Evolutionary conservation across 2,113 vertebrate genomes (phyloP).

Genomic region (Ptychochromis oligacanthus): DNA sequence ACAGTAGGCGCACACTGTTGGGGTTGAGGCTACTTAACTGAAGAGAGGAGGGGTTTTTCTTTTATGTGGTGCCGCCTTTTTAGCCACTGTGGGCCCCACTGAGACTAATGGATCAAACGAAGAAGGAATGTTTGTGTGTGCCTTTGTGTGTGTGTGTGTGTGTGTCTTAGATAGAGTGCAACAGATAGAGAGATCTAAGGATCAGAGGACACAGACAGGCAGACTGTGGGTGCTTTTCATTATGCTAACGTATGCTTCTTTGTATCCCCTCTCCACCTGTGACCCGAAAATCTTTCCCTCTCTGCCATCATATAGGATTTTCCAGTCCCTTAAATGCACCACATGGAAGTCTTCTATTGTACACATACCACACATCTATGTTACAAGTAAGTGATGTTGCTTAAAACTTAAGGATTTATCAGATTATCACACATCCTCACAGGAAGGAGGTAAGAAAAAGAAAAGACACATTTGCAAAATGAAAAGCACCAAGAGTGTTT

Average conservation of each 20-base stretch:
- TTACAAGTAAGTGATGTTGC: not conserved
- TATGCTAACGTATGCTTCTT: not conserved
- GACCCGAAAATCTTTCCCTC: not conserved
- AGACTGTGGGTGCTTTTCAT: not conserved
- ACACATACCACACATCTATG: not conserved
- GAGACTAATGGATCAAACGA: conserved; percentile 45
- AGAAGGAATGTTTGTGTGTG: conserved; percentile 4
- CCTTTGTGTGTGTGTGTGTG: conserved; percentile 10
- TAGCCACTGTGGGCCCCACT: conserved; percentile 46
- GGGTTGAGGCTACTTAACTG: conserved; percentile 27
- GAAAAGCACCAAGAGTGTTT: not conserved
- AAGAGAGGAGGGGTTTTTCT: conserved; percentile 20
- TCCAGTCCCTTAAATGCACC: not conserved
- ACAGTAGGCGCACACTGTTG: conserved; percentile 41
- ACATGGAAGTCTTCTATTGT: not conserved
- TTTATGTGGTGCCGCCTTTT: conserved; percentile 56
- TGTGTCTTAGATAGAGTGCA: not conserved
- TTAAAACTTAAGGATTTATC: not conserved
- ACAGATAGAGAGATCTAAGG: conserved; percentile 5
- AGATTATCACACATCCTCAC: not conserved
- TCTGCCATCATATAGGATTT: not conserved
- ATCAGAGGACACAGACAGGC: conserved; percentile 2
- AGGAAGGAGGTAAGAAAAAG: not conserved
- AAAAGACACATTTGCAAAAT: not conserved
- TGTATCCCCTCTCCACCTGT: not conserved